Percentiles rank a stretch among this genome's conserved stretches.
These are phyloP conservation scores for Apis florea DNA, from an alignment of 1,140 invertebrate genomes.

Conservation along the genomic window DNA sequence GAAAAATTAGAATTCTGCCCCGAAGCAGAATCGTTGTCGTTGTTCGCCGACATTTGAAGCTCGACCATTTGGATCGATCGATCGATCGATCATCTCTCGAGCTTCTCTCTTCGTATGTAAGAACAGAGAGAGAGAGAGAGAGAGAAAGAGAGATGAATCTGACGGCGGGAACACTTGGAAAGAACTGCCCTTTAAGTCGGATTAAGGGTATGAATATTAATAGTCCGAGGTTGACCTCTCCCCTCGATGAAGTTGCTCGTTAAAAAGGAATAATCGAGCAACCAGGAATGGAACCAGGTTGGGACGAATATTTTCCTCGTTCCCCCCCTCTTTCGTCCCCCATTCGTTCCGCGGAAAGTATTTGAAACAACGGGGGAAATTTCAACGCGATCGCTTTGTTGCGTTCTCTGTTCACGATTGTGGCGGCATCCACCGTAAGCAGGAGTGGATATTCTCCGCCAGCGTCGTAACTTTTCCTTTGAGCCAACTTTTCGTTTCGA, in stretches of 20 bases:
- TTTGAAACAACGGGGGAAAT: neutral
- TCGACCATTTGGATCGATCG: too few relatives aligned
- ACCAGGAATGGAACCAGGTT: neutral
- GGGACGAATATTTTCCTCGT: neutral
- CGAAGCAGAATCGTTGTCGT: neutral
- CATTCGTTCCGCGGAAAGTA: neutral
- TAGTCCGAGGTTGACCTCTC: neutral
- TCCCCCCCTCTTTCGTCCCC: neutral
- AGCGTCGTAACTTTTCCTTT: too few relatives aligned
- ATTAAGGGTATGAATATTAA: constrained; percentile 41
- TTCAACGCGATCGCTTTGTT: neutral
- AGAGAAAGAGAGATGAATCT: too few relatives aligned
- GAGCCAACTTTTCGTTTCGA: too few relatives aligned
- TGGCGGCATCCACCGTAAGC: too few relatives aligned
- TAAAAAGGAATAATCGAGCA: constrained; percentile 26
- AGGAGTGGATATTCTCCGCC: too few relatives aligned
- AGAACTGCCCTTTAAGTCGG: constrained; percentile 29
- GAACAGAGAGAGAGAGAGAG: too few relatives aligned
- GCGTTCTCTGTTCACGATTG: neutral
- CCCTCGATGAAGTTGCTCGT: neutral
- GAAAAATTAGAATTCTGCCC: constrained; percentile 24
- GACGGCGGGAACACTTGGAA: neutral
- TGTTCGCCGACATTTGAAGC: neutral
- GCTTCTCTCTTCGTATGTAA: neutral
- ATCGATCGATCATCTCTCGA: neutral